A percentile compares a stretch with the other conserved stretches of the same genome.
Evolutionary conservation across 2,113 vertebrate genomes (phyloP).

Genomic region (Charina bottae): DNA sequence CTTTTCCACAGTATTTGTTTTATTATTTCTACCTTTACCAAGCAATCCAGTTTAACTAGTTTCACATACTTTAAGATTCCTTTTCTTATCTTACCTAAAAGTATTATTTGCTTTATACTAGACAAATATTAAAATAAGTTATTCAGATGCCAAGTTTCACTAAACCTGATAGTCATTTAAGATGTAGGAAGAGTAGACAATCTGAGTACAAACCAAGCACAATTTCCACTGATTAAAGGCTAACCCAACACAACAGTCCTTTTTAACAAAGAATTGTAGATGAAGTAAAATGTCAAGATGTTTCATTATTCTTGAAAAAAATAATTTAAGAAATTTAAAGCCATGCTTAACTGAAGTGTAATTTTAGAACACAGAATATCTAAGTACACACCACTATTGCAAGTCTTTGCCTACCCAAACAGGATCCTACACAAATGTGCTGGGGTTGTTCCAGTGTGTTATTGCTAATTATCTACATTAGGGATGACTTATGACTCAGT

Average conservation of each 20-base stretch:
- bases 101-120: constrained; percentile 33
- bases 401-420: neutral
- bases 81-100: constrained; percentile 47
- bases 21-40: constrained; percentile 57
- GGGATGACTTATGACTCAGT: neutral
- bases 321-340: constrained; percentile 28
- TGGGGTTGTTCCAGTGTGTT: neutral
- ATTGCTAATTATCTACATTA: neutral
- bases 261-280: constrained; percentile 36
- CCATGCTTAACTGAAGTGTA: constrained; percentile 25
- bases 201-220: constrained; percentile 45
- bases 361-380: neutral
- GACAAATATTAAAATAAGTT: constrained; percentile 46
- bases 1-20: constrained; percentile 57
- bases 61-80: constrained; percentile 55
- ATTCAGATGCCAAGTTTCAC: constrained; percentile 55
- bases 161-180: constrained; percentile 62
- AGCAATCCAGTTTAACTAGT: constrained; percentile 52
- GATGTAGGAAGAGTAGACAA: constrained; percentile 44
- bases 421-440: neutral
- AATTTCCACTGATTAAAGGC: constrained; percentile 44
- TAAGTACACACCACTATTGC: neutral
- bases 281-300: constrained; percentile 27
- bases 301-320: constrained; percentile 11
- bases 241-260: constrained; percentile 16